A percentile compares a stretch with the other conserved stretches of the same genome.
Evolutionary conservation across 2,797 vertebrate genomes (phyloP).

Genomic region (Coranthus polyacanthus): DNA sequence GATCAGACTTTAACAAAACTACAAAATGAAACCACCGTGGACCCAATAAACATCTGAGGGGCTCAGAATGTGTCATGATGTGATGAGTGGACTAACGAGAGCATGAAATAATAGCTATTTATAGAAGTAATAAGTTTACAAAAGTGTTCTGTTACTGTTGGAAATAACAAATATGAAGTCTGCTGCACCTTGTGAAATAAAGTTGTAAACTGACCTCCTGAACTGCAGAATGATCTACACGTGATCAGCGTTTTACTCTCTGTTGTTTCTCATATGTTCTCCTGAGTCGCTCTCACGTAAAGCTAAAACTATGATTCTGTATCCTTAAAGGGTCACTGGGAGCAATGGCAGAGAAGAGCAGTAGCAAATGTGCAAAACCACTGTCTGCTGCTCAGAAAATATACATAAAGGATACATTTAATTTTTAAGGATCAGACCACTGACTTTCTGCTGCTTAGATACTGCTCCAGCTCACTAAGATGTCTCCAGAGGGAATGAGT

Average conservation of each 20-base stretch:
- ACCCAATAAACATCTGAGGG: too few species aligned
- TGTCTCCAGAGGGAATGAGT: slow-evolving; percentile 24
- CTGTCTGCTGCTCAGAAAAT: slow-evolving; percentile 10
- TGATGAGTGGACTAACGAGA: too few species aligned
- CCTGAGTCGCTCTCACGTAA: neutral
- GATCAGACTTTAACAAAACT: too few species aligned
- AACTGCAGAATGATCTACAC: neutral
- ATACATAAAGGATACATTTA: slow-evolving; percentile 20
- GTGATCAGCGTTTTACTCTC: too few species aligned
- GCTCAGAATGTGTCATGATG: too few species aligned
- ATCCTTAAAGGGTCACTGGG: neutral
- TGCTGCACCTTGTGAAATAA: too few species aligned
- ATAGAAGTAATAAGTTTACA: too few species aligned
- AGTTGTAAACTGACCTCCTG: too few species aligned
- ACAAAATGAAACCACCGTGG: too few species aligned
- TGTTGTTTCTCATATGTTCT: neutral
- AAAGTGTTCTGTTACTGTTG: too few species aligned
- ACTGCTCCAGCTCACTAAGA: neutral
- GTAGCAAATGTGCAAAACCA: neutral
- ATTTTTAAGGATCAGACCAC: slow-evolving; percentile 6
- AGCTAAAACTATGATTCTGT: neutral
- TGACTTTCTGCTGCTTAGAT: slow-evolving; percentile 11
- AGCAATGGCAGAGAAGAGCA: slow-evolving; percentile 3
- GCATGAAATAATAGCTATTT: too few species aligned
- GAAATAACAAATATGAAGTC: too few species aligned